phyloP scores from a whole-genome alignment of 2,113 vertebrate genomes.

The Paradoxurus hermaphroditus region DNA sequence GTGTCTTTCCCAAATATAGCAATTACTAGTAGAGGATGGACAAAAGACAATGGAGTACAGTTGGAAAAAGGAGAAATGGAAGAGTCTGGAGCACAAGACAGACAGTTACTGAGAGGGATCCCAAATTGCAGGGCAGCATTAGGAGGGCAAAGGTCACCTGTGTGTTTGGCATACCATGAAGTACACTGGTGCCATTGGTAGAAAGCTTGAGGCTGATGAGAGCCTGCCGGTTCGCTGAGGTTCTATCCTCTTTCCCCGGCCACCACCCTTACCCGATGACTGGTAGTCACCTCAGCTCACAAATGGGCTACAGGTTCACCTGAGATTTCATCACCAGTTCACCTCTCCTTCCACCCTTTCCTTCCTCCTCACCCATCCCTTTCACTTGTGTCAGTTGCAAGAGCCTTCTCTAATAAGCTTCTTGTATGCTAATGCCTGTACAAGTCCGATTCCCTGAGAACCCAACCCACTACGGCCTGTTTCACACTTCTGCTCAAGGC shows the following conservation, averaged over 20 bases:
- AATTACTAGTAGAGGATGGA: background rate
- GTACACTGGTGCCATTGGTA: background rate
- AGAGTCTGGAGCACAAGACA: background rate
- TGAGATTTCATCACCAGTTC: background rate
- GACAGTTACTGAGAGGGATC: background rate
- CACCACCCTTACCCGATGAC: background rate
- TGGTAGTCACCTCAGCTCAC: rapidly evolving
- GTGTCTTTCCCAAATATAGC: background rate
- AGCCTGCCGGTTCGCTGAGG: rapidly evolving
- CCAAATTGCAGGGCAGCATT: background rate
- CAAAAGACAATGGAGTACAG: background rate
- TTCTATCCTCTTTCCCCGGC: background rate
- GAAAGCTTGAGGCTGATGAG: background rate
- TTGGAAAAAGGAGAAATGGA: background rate
- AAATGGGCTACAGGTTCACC: background rate
- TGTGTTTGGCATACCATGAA: background rate
- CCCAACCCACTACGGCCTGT: background rate
- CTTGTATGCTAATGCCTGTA: background rate
- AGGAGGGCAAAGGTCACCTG: background rate
- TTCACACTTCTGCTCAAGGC: background rate
- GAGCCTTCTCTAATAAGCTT: background rate
- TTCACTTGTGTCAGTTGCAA: background rate
- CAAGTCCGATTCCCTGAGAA: background rate
- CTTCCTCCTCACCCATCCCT: background rate
- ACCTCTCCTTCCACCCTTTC: background rate